phyloP scores from a whole-genome alignment of 2,797 vertebrate species.

The Pteronotus mesoamericanus region DNA sequence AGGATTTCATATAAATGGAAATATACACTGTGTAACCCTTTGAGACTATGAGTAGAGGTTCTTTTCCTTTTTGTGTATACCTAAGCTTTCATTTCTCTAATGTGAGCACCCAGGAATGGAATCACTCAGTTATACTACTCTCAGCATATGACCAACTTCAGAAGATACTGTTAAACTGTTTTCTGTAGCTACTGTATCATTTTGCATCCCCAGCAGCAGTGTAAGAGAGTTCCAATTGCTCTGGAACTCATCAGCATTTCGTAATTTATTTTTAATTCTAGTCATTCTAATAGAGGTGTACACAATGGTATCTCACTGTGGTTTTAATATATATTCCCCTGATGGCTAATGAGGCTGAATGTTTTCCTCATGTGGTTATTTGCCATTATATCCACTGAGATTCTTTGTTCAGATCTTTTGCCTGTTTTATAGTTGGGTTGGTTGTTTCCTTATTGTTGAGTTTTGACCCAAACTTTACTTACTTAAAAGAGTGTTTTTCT shows the following conservation, averaged over 20 bases:
- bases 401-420: neutral
- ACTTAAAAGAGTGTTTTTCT: neutral
- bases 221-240: neutral
- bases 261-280: neutral
- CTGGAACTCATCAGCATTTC: neutral
- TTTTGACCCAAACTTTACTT: neutral
- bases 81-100: neutral
- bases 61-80: neutral
- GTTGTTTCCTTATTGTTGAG: neutral
- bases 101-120: neutral
- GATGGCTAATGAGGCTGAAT: neutral
- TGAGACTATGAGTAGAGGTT: neutral
- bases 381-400: neutral
- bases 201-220: neutral
- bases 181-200: neutral
- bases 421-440: neutral
- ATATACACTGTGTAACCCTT: neutral
- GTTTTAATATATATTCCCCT: constrained; percentile 11
- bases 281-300: neutral
- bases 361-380: neutral
- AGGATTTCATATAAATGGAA: neutral
- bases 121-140: neutral
- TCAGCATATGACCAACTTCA: neutral
- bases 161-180: neutral
- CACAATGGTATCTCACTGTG: neutral